Conservation (phyloP, 1,140 invertebrate species). For the Holcopasites calliopsidis region DNA sequence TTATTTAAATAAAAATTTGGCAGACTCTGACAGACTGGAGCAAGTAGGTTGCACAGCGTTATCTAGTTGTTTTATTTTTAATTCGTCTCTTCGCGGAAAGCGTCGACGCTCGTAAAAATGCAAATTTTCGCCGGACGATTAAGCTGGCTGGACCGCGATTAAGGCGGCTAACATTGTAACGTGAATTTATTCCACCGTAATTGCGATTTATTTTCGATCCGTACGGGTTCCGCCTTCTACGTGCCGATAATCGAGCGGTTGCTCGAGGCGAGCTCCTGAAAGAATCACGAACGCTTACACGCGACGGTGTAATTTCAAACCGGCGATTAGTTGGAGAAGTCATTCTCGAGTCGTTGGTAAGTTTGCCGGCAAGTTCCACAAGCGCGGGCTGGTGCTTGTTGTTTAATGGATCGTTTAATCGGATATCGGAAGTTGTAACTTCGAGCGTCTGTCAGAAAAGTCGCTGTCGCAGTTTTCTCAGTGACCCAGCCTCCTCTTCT, state of each 20-base stretch:
- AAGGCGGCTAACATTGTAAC: constrained; percentile 27
- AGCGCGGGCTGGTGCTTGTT: constrained; percentile 4
- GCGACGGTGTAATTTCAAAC: constrained; percentile 34
- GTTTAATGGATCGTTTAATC: constrained; percentile 54
- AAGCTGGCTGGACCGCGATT: constrained; percentile 52
- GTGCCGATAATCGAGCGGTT: background rate
- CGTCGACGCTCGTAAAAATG: constrained; percentile 56
- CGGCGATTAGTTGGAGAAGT: constrained; percentile 38
- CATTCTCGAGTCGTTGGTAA: constrained; percentile 41
- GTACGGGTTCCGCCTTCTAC: background rate
- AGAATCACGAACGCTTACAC: constrained; percentile 9
- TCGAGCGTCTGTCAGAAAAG: constrained; percentile 9
- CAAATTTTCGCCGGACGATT: constrained; percentile 60
- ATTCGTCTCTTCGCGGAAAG: constrained; percentile 6
- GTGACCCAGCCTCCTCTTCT: no score
- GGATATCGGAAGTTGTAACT: constrained; percentile 21
- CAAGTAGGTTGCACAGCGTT: no score
- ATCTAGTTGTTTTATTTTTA: constrained; percentile 33
- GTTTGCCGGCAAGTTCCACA: constrained; percentile 19
- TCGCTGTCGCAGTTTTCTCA: constrained; percentile 25
- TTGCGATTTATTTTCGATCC: constrained; percentile 42
- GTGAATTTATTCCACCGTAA: constrained; percentile 52
- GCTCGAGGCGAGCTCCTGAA: background rate
- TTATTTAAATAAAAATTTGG: no score
- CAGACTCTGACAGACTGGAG: no score